Conservation (phyloP, 2,888 invertebrate genomes). For the Rhagonycha fulva region DNA sequence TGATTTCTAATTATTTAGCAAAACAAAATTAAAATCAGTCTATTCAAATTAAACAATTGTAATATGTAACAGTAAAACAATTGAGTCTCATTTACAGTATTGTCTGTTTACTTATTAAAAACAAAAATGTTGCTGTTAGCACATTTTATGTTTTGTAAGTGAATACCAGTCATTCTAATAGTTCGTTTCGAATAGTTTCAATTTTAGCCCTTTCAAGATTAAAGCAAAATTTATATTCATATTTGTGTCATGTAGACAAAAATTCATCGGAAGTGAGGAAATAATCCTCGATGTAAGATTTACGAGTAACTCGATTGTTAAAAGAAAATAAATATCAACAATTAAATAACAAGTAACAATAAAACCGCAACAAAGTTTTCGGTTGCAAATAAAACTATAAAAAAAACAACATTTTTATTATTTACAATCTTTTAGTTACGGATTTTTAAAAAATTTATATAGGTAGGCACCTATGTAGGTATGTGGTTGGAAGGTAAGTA, state of each 20-base stretch:
- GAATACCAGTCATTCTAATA: background rate
- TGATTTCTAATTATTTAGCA: slow-evolving; percentile 36
- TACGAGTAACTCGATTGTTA: background rate
- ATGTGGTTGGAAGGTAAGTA: background rate
- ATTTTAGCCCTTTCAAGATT: background rate
- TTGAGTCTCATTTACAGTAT: slow-evolving; percentile 40
- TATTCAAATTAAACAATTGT: slow-evolving; percentile 38
- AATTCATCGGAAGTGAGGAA: background rate
- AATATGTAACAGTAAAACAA: slow-evolving; percentile 24
- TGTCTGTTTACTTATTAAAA: slow-evolving; percentile 34
- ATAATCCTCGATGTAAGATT: background rate
- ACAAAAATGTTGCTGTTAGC: slow-evolving; percentile 12
- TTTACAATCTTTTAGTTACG: background rate
- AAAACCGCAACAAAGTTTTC: background rate
- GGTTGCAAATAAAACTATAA: background rate
- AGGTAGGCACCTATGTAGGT: background rate
- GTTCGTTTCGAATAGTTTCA: background rate
- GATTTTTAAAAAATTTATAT: background rate
- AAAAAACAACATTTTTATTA: background rate
- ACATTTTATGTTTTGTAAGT: background rate
- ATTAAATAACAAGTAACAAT: background rate
- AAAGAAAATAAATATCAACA: background rate
- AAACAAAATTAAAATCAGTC: slow-evolving; percentile 42
- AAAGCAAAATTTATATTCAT: background rate
- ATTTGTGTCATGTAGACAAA: background rate